Base-by-base conservation (phyloP, 2,888 invertebrate species). In the Xestobium rufovillosum region DNA sequence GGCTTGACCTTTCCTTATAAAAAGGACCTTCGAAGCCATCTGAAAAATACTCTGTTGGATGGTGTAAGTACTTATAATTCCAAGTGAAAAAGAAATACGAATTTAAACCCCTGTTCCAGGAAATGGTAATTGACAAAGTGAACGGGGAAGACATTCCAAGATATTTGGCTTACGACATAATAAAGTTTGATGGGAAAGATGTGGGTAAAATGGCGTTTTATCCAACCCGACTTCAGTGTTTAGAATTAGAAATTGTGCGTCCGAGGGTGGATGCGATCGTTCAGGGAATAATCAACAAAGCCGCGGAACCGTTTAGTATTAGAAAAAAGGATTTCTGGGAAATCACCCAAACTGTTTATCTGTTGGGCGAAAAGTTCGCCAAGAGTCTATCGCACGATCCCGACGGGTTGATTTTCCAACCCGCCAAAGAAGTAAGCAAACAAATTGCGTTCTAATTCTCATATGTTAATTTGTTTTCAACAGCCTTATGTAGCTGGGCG, bases 371-470 rank as follows among this genome's bases (percentile, higher is more conserved):
- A 28, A 88, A 89, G 57, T 97, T 98, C 66, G 78, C 84, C 0
- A 79, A 79, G 48, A 76, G 81, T 19, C 69, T 98, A 11, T 73
- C 79, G 1, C 98, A 99, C 59, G 95, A 97, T 62, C 95, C 96
- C 0, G 98, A 99, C 59, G 98, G 98, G 12, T 73, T 98, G 9
- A 92, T 99, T 56, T 99, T 97, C 62, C 98, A 99, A 61, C 98
- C 98, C 0, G 74, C 83, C 0, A 72, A 76, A 43, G 87, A 85
- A 63, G 86, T 87, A 61, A 61, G 66, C 28, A 9, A n/a, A 23
- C n/a, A 8, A 6, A 8, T 6, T 23, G 23, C 23, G 8, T 23
- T 6, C n/a, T n/a, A 8, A 23, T 23, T 23, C n/a, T 23, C 23
- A 23, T 23, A 34, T 9, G 15, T 26, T 26, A 13, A 26, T 12